phyloP scores from a whole-genome alignment of 2,888 invertebrate species.

The Tricholauxania praeusta region DNA sequence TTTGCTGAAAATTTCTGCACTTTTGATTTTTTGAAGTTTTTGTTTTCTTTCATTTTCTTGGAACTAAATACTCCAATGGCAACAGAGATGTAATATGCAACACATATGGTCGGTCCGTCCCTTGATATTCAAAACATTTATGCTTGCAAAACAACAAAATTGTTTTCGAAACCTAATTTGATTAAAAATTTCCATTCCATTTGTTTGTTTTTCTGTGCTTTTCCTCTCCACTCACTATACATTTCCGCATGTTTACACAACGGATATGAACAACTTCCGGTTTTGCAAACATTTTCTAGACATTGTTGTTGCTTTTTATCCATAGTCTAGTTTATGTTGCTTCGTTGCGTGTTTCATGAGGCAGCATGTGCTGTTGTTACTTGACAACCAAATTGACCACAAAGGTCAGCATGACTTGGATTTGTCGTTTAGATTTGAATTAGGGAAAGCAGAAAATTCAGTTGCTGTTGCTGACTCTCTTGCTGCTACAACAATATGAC shows the following conservation, averaged over 20 bases:
- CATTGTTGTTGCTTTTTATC: neutral
- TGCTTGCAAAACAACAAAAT: constrained; percentile 40
- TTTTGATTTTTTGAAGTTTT: no score
- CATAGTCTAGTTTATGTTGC: constrained; percentile 3
- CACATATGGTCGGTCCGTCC: no score
- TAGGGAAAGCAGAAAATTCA: neutral
- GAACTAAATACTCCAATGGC: no score
- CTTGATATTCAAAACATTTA: neutral
- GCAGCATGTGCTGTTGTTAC: constrained; percentile 1
- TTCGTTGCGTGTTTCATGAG: neutral
- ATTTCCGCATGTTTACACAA: constrained; percentile 64
- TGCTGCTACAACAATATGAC: constrained; percentile 18
- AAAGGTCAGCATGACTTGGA: constrained; percentile 37
- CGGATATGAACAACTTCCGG: constrained; percentile 65
- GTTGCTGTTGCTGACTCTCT: constrained; percentile 7
- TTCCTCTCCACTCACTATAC: constrained; percentile 33
- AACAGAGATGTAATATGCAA: no score
- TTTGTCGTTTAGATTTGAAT: neutral
- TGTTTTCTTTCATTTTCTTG: no score
- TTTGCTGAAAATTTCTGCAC: no score
- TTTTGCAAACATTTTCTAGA: constrained; percentile 10
- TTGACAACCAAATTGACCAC: constrained; percentile 39
- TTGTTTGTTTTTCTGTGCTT: no score
- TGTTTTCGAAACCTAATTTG: constrained; percentile 55
- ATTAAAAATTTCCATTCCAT: constrained; percentile 46